phyloP scores from a whole-genome alignment of 2,888 invertebrate species.

The Koerneria pararmatus region DNA sequence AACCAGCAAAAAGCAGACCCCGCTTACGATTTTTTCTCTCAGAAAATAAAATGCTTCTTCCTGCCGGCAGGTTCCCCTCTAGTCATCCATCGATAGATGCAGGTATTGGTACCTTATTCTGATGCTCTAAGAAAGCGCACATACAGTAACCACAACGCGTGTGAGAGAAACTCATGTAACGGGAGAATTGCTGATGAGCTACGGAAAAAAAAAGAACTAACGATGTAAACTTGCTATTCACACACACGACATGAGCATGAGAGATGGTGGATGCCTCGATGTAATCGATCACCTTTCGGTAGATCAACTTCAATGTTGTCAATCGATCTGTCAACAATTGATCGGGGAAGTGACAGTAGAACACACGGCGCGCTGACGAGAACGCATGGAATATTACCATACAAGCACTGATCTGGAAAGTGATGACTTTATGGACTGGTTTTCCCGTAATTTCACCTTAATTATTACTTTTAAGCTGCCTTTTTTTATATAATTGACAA shows the following conservation, averaged over 20 bases:
- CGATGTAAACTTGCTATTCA: slow-evolving; percentile 91
- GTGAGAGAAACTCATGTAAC: too few species aligned
- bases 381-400: slow-evolving; percentile 77
- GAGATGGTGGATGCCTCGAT: slow-evolving; percentile 82
- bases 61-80: too few species aligned
- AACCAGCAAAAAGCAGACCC: too few species aligned
- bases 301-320: slow-evolving; percentile 67
- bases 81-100: too few species aligned
- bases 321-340: slow-evolving; percentile 78
- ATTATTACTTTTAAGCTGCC: too few species aligned
- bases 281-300: slow-evolving; percentile 82
- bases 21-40: too few species aligned
- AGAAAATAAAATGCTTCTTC: too few species aligned
- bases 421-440: background rate
- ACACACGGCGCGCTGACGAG: slow-evolving; percentile 67
- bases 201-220: slow-evolving; percentile 26
- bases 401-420: slow-evolving; percentile 74
- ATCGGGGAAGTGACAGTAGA: slow-evolving; percentile 98
- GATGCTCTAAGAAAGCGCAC: too few species aligned
- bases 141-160: too few species aligned
- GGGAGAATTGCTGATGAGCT: background rate
- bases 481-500: background rate
- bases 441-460: too few species aligned
- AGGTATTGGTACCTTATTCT: too few species aligned
- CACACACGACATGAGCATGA: slow-evolving; percentile 81